Evolutionary conservation across 2,888 invertebrate species (phyloP), one percentile per base, ranked within the genome.

Genomic region (Eretmocerus hayati): DNA sequence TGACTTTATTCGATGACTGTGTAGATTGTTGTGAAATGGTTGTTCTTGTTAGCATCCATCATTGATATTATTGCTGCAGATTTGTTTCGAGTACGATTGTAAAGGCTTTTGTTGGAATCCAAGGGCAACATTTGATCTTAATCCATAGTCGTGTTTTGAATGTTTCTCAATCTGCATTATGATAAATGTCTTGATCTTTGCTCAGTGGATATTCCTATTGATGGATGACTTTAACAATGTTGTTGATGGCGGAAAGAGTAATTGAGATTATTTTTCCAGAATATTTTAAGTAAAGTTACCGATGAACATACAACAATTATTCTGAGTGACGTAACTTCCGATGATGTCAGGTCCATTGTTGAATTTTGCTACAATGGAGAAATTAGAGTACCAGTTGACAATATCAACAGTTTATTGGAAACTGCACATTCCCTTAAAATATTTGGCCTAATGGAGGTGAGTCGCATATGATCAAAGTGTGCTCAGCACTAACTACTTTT

Each of bases 301-400:
- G 72, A 72, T 20, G 65, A 67, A 45, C 65, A 69, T 52, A 64
- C 72, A 13, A 68, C 67, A 4, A 64, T 72, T 36, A 73, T 72
- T 56, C 56, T 73, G n/a, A 67, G 67, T 46, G 72, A 69, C 32
- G 65, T 72, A 55, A 64, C 66, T n/a, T 59, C 64, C 9, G 60
- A 69, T 46, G 70, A 72, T 57, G 58, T 73, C 11, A 62, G 61
- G 53, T 60, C 65, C 6, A 67, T 73, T 26, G 62, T 73, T 13
- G 69, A 73, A 51, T 73, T 71, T 50, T 65, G 63, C 21, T 73
- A 73, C 51, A 64, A 68, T 42, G 73, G 73, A 3, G 71, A 72
- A 59, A 64, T 73, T 5, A 60, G 63, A 51, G 64, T 72, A 26
- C 65, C 69, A 32, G 66, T 66, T 15, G 67, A 70, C 23, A 64